Evolutionary conservation across 2,113 vertebrate species (phyloP).

Genomic region (Fregetta grallaria): DNA sequence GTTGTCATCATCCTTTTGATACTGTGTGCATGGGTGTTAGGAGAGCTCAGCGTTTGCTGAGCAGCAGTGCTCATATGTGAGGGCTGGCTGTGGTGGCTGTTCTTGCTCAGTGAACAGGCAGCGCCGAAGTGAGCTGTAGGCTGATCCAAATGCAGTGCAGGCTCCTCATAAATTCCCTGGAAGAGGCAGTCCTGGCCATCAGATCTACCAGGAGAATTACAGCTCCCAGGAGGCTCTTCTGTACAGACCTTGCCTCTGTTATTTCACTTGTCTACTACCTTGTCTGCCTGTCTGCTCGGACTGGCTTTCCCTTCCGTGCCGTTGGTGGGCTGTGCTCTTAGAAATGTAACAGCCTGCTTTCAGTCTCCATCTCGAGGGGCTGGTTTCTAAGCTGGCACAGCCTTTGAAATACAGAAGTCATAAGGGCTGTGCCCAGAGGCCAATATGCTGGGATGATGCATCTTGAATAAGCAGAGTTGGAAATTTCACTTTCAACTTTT

Average conservation of each 20-base stretch:
- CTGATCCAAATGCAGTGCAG: neutral
- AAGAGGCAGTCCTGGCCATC: neutral
- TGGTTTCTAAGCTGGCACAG: neutral
- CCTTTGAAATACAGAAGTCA: neutral
- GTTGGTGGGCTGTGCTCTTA: neutral
- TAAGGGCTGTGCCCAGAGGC: neutral
- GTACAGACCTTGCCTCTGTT: neutral
- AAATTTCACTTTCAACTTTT: conserved; percentile 34
- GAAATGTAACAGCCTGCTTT: neutral
- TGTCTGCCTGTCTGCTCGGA: neutral
- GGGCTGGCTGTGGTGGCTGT: neutral
- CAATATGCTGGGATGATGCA: neutral
- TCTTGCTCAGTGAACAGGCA: neutral
- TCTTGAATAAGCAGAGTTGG: neutral
- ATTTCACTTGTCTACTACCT: neutral
- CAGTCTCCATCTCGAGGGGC: neutral
- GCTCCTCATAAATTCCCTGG: neutral
- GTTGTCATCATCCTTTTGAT: neutral
- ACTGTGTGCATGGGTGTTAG: fast-evolving
- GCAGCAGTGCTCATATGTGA: fast-evolving
- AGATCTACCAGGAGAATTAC: neutral
- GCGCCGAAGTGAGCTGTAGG: neutral
- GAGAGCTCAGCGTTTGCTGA: neutral
- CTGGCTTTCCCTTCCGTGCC: neutral
- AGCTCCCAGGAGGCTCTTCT: neutral